Evolutionary conservation across 1,140 invertebrate species (phyloP), one percentile per base, ranked within the genome.

Genomic region (Pachypsylla venusta): DNA sequence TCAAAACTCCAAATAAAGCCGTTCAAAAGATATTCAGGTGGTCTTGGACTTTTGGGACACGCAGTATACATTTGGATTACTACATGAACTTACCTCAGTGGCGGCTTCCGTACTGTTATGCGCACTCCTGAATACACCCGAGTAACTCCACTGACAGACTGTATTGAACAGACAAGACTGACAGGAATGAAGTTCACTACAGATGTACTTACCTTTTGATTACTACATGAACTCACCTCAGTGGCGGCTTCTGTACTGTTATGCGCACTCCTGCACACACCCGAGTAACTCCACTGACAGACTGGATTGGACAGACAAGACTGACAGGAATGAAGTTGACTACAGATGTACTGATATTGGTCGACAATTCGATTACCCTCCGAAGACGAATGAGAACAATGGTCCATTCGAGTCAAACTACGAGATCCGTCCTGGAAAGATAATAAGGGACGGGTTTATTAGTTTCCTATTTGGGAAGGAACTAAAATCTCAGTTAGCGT

Each of bases 91-190:
- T 7, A 48, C 56, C 16, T 42, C 53, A 25, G 42, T 27, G 16
- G 54, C 57, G 1, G 40, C 27, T 16, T 30, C 56, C 1, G 60
- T 53, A 25, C n/a, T 20, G 28, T 64, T 64, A 40, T 35, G 59
- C n/a, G 63, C 55, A 35, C 66, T 60, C 22, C 65, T 68, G 53
- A 61, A 63, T 42, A 68, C 66, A 35, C 62, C 59, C 12, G 66
- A 61, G 35, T 54, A 57, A 53, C 53, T 40, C 60, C 60, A 60
- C 27, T 30, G n/a, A 25, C 60, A 60, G 42, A 27, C 54, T 13
- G 55, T 28, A 12, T 56, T 27, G 10, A 35, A 48, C 40, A 60
- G 25, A 28, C 60, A 60, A 26, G 55, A 56, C 25, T 60, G 60
- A 57, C 60, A 60, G 13, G 60, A 60, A 5, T 60, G 60, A 24